Conservation (phyloP, 2,888 invertebrate species). For the Diplazon laetatorius region DNA sequence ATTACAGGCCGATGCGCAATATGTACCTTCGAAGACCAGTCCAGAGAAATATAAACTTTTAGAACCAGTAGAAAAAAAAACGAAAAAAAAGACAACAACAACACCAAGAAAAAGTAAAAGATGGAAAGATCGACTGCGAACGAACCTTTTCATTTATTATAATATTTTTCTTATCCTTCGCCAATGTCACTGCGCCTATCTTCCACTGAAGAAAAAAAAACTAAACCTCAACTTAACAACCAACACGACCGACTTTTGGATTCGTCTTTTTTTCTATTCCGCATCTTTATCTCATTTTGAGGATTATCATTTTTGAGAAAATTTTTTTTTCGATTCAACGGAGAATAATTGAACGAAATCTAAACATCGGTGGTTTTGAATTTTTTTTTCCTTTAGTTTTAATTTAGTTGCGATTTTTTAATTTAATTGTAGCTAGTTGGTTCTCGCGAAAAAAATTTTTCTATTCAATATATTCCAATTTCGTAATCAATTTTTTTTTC, state of each 20-base stretch:
- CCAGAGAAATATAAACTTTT: slow-evolving; percentile 56
- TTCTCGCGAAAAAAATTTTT: not conserved
- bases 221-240: not conserved
- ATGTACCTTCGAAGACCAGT: slow-evolving; percentile 54
- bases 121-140: not conserved
- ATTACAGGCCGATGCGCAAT: slow-evolving; percentile 42
- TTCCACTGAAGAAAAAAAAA: not conserved
- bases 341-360: no score
- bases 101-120: not conserved
- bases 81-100: not conserved
- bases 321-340: no score
- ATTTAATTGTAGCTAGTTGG: not conserved
- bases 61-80: slow-evolving; percentile 25
- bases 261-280: not conserved
- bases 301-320: no score
- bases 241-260: not conserved
- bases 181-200: not conserved
- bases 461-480: no score
- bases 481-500: not conserved
- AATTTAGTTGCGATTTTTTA: not conserved
- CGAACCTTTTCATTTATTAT: slow-evolving; percentile 2
- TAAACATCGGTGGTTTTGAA: no score
- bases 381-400: not conserved
- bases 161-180: not conserved
- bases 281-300: not conserved